phyloP scores from a whole-genome alignment of 92 coral and sea anemone species.

The Phenganax subtilis region DNA sequence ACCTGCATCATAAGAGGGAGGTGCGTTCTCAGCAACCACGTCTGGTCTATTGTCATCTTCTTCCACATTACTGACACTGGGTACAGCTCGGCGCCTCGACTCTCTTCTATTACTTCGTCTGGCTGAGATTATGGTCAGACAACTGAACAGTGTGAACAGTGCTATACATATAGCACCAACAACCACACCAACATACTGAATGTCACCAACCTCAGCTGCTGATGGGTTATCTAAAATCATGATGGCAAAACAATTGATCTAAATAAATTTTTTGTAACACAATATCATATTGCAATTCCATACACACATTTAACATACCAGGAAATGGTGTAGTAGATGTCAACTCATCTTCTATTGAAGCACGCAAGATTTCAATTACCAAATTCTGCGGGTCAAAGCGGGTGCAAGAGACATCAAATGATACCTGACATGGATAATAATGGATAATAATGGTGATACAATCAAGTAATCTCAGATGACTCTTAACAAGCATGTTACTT shows the following conservation, averaged over 20 bases:
- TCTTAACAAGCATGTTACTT: not conserved
- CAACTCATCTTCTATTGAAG: not conserved
- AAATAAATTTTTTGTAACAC: not conserved
- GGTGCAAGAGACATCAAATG: not conserved
- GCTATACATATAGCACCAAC: slow-evolving; percentile 40
- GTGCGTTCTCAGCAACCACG: slow-evolving; percentile 36
- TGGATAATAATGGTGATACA: too few species aligned
- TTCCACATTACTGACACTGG: not conserved
- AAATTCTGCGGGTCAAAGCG: not conserved
- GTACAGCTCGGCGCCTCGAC: not conserved
- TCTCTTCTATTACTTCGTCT: slow-evolving; percentile 31
- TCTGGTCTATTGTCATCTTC: slow-evolving; percentile 34
- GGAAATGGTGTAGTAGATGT: not conserved
- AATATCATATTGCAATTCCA: not conserved
- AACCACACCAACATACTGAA: slow-evolving; percentile 39
- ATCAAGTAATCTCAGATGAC: not conserved
- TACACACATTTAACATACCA: not conserved
- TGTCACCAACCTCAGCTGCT: slow-evolving; percentile 24
- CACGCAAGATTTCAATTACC: not conserved
- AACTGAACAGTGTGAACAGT: slow-evolving; percentile 36
- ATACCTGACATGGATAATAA: not conserved
- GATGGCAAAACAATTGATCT: not conserved
- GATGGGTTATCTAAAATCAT: slow-evolving; percentile 1
- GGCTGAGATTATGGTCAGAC: slow-evolving; percentile 38
- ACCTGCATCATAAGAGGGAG: slow-evolving; percentile 40